These are phyloP conservation scores for Eubasilissa splendida DNA, from an alignment of 2,888 invertebrate genomes.

Conservation along the genomic window DNA sequence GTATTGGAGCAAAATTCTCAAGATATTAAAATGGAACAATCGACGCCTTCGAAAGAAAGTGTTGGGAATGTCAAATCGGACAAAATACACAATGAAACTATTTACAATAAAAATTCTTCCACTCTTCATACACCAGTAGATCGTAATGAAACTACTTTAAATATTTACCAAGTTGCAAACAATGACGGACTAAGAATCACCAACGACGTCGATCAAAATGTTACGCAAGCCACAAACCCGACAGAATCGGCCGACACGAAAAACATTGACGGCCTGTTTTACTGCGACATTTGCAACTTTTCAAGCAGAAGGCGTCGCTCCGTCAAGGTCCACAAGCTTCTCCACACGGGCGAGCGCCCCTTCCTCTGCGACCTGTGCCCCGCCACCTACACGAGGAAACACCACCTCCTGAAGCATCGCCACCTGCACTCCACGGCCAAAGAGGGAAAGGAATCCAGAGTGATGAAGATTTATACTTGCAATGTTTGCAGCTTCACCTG, in stretches of 20 bases:
- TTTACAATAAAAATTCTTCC: too few relatives aligned
- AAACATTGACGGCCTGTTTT: background rate
- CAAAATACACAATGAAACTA: too few relatives aligned
- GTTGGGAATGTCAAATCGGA: too few relatives aligned
- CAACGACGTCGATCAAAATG: too few relatives aligned
- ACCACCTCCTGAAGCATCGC: conserved; percentile 16
- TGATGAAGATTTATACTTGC: conserved; percentile 12
- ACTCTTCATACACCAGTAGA: too few relatives aligned
- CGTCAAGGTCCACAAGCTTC: conserved; percentile 15
- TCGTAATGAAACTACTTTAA: too few relatives aligned
- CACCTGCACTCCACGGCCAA: conserved; percentile 22
- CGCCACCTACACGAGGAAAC: conserved; percentile 19
- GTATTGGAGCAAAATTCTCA: too few relatives aligned
- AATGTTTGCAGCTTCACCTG: conserved; percentile 25
- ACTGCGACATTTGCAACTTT: conserved; percentile 25
- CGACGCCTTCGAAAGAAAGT: too few relatives aligned
- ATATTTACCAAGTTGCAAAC: too few relatives aligned
- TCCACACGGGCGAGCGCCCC: conserved; percentile 25
- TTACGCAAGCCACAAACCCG: too few relatives aligned
- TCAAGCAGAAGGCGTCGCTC: conserved; percentile 10
- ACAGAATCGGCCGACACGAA: background rate
- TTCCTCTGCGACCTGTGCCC: conserved; percentile 31
- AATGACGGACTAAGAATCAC: too few relatives aligned
- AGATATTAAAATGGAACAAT: too few relatives aligned
- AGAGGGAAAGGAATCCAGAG: conserved; percentile 10